phyloP scores from a whole-genome alignment of 2,113 vertebrate species.

The Paradoxurus hermaphroditus region DNA sequence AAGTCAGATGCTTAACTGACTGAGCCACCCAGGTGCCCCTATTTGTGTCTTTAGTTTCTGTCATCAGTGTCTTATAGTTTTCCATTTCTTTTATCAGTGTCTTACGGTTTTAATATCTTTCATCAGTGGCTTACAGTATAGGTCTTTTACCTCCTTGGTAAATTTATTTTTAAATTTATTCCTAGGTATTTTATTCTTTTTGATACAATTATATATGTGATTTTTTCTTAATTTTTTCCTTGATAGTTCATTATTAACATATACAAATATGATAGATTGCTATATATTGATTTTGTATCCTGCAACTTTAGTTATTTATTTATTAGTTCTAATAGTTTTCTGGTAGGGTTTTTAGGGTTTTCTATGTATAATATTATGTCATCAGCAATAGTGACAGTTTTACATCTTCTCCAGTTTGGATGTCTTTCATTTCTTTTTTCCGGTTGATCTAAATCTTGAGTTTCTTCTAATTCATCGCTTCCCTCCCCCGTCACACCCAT shows the following conservation, averaged over 20 bases:
- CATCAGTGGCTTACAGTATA: not conserved
- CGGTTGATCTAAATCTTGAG: not conserved
- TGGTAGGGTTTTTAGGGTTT: not conserved
- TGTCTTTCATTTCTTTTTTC: not conserved
- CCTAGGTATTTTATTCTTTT: not conserved
- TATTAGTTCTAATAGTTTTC: not conserved
- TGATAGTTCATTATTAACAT: not conserved
- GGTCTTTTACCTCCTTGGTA: not conserved
- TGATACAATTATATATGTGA: not conserved
- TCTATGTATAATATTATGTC: not conserved
- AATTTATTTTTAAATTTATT: not conserved
- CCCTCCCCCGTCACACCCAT: too few relatives aligned
- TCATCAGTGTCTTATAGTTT: not conserved
- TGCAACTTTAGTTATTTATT: not conserved
- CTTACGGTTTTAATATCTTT: not conserved
- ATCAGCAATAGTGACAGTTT: not conserved
- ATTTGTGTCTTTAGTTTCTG: not conserved
- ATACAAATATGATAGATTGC: not conserved
- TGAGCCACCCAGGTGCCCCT: not conserved
- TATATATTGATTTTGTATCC: not conserved
- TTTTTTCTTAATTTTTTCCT: not conserved
- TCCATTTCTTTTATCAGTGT: not conserved
- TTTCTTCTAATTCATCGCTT: not conserved
- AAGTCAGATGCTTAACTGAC: too few relatives aligned
- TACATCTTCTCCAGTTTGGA: not conserved